Percentiles rank a stretch among this genome's conserved stretches.
Conservation (phyloP, 2,888 invertebrate genomes). For the Cynaeus angustus region DNA sequence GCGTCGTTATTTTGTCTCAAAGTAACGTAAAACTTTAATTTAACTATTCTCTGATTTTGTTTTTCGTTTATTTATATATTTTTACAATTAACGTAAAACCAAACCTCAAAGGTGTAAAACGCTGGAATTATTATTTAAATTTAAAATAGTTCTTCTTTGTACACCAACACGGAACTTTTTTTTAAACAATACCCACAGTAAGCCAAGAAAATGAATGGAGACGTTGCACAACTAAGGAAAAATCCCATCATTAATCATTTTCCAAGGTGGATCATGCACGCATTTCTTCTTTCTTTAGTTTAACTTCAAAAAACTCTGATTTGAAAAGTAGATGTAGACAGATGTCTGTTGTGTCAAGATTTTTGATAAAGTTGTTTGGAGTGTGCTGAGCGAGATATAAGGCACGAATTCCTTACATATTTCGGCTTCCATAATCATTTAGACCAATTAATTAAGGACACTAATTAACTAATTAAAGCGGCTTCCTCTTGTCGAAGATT, state of each 20-base stretch:
- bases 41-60: too few relatives aligned
- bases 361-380: slow-evolving; percentile 25
- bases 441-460: slow-evolving; percentile 32
- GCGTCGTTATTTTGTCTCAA: too few relatives aligned
- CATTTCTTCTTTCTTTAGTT: slow-evolving; percentile 11
- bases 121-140: too few relatives aligned
- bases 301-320: background rate
- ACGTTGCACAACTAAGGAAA: slow-evolving; percentile 13
- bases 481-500: slow-evolving; percentile 20
- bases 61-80: too few relatives aligned
- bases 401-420: slow-evolving; percentile 26
- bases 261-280: background rate
- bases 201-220: slow-evolving; percentile 8
- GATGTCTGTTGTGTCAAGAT: slow-evolving; percentile 6
- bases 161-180: too few relatives aligned
- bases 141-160: too few relatives aligned
- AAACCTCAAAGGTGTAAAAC: too few relatives aligned
- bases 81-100: too few relatives aligned
- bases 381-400: background rate
- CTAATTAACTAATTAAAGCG: slow-evolving; percentile 30
- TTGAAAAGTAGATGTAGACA: background rate
- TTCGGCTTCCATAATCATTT: slow-evolving; percentile 14
- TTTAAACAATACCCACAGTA: too few relatives aligned
- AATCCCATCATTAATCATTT: slow-evolving; percentile 17
- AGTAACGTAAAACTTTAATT: too few relatives aligned